phyloP scores from a whole-genome alignment of 2,888 invertebrate genomes.

The Sarcophaga rosellei region DNA sequence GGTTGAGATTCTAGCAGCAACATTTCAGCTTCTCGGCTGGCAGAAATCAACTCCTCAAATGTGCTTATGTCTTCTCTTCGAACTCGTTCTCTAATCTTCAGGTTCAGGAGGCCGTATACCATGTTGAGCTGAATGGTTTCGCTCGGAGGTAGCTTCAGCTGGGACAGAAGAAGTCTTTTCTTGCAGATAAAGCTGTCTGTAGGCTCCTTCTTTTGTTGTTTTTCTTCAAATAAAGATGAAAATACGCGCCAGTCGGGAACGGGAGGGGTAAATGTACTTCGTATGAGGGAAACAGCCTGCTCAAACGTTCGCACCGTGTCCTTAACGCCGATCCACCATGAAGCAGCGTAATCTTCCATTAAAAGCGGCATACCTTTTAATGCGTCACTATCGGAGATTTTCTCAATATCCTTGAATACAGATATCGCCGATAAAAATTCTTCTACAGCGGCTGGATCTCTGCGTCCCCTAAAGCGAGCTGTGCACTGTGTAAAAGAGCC shows the following conservation, averaged over 20 bases:
- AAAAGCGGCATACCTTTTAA: too few relatives aligned
- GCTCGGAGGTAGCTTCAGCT: conserved; percentile 23
- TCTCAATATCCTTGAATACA: too few relatives aligned
- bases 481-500: too few relatives aligned
- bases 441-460: too few relatives aligned
- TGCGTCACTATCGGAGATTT: too few relatives aligned
- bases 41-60: conserved; percentile 40
- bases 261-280: too few relatives aligned
- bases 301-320: too few relatives aligned
- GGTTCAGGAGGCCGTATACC: conserved; percentile 13
- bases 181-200: conserved; percentile 48
- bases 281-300: too few relatives aligned
- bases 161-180: conserved; percentile 48
- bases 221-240: conserved; percentile 37
- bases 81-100: conserved; percentile 46
- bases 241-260: conserved; percentile 51
- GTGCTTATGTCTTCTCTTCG: conserved; percentile 23
- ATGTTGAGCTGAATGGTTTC: conserved; percentile 46
- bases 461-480: too few relatives aligned
- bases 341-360: too few relatives aligned
- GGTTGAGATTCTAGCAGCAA: conserved; percentile 38
- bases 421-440: too few relatives aligned
- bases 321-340: too few relatives aligned
- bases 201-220: conserved; percentile 40
- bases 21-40: conserved; percentile 51